Evolutionary conservation across 2,888 invertebrate species (phyloP).

Genomic region (Mimas tiliae): DNA sequence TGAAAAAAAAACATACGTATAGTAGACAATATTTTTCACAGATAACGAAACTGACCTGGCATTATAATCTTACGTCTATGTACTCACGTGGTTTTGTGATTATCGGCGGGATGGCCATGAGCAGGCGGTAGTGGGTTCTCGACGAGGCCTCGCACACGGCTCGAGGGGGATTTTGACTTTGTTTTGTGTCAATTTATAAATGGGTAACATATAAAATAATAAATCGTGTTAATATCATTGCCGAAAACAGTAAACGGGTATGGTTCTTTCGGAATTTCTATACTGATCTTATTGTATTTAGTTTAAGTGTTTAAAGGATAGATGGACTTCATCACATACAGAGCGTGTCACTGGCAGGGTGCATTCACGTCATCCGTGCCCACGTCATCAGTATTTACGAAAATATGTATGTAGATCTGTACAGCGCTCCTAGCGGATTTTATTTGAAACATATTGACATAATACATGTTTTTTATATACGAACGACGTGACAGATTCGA

Average conservation of each 20-base stretch:
- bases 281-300: not conserved
- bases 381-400: too few species aligned
- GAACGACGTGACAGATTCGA: too few species aligned
- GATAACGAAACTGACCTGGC: not conserved
- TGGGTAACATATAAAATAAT: conserved; percentile 84
- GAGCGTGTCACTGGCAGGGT: conserved; percentile 3
- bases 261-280: conserved; percentile 39
- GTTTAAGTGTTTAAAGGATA: not conserved
- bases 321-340: conserved; percentile 7
- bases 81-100: conserved; percentile 61
- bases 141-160: conserved; percentile 64
- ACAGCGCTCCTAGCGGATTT: too few species aligned
- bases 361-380: not conserved
- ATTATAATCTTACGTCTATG: conserved; percentile 51
- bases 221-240: conserved; percentile 84
- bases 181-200: conserved; percentile 85
- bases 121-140: conserved; percentile 47
- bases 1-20: not conserved
- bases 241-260: conserved; percentile 68
- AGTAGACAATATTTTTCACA: not conserved
- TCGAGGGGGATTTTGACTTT: conserved; percentile 78
- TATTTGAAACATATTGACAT: too few species aligned
- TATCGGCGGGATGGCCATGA: conserved; percentile 6
- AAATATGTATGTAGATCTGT: too few species aligned
- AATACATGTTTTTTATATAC: too few species aligned